A percentile compares a stretch with the other conserved stretches of the same genome.
phyloP scores from a whole-genome alignment of 53 echinoderm and acorn worm genomes.

The Echinarachnius parma region DNA sequence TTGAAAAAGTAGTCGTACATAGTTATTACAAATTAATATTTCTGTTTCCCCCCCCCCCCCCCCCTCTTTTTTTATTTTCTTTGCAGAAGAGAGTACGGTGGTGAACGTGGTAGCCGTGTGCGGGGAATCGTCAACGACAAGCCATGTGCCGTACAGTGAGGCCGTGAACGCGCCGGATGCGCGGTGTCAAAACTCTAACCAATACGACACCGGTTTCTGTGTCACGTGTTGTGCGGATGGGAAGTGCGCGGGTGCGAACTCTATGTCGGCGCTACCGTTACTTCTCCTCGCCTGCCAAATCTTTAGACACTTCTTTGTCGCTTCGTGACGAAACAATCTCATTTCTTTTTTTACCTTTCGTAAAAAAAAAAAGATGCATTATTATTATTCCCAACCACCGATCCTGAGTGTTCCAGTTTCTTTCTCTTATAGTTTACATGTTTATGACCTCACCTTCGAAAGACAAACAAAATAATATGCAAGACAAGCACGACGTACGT shows the following conservation, averaged over 20 bases:
- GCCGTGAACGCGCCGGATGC: neutral
- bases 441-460: too few species aligned
- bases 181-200: slow-evolving; percentile 23
- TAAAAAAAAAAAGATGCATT: too few species aligned
- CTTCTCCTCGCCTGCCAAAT: slow-evolving; percentile 28
- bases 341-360: too few species aligned
- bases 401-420: too few species aligned
- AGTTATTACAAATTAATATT: too few species aligned
- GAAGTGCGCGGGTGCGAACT: slow-evolving; percentile 1
- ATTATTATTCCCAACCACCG: too few species aligned
- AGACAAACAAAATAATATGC: too few species aligned
- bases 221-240: slow-evolving; percentile 28
- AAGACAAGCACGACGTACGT: too few species aligned
- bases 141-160: slow-evolving; percentile 1
- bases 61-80: neutral
- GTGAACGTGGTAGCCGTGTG: slow-evolving; percentile 35
- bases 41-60: too few species aligned
- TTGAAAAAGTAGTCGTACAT: too few species aligned
- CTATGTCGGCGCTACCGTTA: slow-evolving; percentile 18
- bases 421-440: too few species aligned
- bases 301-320: slow-evolving; percentile 27
- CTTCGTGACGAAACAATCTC: slow-evolving; percentile 26
- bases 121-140: slow-evolving; percentile 2
- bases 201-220: slow-evolving; percentile 21
- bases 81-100: slow-evolving; percentile 41